A percentile compares a stretch with the other conserved stretches of the same genome.
Evolutionary conservation across 1,140 invertebrate genomes (phyloP).

Genomic region (Brachionus sp.): DNA sequence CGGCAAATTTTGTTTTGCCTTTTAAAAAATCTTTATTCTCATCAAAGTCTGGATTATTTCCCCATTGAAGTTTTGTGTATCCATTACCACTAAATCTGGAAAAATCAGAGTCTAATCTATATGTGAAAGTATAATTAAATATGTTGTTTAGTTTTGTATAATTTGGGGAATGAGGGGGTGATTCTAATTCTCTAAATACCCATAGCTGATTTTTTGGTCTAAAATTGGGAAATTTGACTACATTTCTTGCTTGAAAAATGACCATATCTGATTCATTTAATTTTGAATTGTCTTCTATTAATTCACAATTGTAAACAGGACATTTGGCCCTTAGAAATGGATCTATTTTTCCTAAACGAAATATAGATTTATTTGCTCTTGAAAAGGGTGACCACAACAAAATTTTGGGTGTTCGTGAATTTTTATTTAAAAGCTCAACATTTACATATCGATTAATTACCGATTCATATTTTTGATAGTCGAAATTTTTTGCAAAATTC

Average conservation of each 20-base stretch:
- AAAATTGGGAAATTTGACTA: not conserved
- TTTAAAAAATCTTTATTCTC: not conserved
- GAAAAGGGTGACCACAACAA: not conserved
- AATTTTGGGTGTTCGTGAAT: not conserved
- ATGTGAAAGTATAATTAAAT: not conserved
- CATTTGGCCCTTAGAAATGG: not conserved
- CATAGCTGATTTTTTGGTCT: not conserved
- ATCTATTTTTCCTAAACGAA: not conserved
- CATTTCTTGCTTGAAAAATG: not conserved
- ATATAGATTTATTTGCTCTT: not conserved
- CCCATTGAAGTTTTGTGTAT: slow-evolving; percentile 42
- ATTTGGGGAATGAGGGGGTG: not conserved
- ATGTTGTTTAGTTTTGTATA: slow-evolving; percentile 3
- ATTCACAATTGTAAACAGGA: not conserved
- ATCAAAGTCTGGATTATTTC: not conserved
- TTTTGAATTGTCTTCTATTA: not conserved
- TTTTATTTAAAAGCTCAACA: not conserved
- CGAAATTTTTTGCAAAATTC: not conserved
- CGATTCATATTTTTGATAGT: not conserved
- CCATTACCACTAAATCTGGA: not conserved
- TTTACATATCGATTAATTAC: not conserved
- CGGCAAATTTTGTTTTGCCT: not conserved
- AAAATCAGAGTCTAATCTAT: slow-evolving; percentile 26
- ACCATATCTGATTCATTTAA: slow-evolving; percentile 7
- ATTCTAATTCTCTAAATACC: not conserved